Evolutionary conservation across 2,888 invertebrate species (phyloP).

Genomic region (Lottia scabra): DNA sequence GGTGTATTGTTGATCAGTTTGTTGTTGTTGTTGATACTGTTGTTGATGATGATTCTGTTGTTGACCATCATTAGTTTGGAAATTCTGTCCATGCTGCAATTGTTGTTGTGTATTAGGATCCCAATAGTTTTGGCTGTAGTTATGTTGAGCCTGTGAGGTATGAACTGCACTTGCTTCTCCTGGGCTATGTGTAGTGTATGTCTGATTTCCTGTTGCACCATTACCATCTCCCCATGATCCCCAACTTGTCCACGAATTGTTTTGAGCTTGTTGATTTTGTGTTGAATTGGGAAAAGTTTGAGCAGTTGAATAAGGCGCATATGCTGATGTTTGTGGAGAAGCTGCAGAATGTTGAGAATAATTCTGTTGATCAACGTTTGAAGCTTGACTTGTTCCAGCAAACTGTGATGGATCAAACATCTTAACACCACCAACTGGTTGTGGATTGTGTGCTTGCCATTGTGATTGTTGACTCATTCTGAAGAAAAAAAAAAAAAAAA

Average conservation of each 20-base stretch:
- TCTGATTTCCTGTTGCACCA: not conserved
- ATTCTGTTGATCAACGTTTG: not conserved
- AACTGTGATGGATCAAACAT: constrained; percentile 56
- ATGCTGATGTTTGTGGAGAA: not conserved
- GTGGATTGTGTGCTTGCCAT: constrained; percentile 30
- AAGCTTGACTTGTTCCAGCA: constrained; percentile 20
- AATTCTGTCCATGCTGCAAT: constrained; percentile 1
- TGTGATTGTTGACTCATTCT: constrained; percentile 45
- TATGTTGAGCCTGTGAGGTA: not conserved
- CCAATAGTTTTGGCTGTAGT: constrained; percentile 16
- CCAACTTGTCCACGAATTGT: constrained; percentile 14
- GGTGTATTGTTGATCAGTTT: constrained; percentile 8
- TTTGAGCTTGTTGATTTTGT: not conserved
- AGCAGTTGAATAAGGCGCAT: no score
- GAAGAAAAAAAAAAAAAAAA: constrained; percentile 31
- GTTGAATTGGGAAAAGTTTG: not conserved
- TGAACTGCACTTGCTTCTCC: not conserved
- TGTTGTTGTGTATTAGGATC: constrained; percentile 13
- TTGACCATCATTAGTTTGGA: not conserved
- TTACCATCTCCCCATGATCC: constrained; percentile 10
- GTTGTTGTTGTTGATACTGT: constrained; percentile 5
- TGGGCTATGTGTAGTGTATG: not conserved
- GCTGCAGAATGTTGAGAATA: constrained; percentile 10
- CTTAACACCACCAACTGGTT: constrained; percentile 36
- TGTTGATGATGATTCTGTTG: constrained; percentile 1